Evolutionary conservation across 2,113 vertebrate species (phyloP).

Genomic region (Dasypus novemcinctus): DNA sequence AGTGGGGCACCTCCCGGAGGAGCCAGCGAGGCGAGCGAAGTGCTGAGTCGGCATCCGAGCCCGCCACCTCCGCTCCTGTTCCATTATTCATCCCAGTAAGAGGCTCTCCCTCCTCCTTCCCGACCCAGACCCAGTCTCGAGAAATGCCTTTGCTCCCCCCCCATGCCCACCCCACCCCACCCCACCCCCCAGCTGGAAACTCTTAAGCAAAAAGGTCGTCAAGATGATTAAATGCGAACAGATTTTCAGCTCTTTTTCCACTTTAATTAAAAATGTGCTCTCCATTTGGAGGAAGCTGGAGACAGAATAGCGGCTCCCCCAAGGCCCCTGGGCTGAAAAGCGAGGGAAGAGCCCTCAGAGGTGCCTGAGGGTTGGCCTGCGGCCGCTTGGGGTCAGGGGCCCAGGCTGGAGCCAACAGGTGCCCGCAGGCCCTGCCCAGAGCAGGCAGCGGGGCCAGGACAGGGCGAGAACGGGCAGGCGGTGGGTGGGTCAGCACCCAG

Average conservation of each 20-base stretch:
- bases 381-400: background rate
- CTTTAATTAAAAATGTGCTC: slow-evolving; percentile 80
- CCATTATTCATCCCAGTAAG: slow-evolving; percentile 64
- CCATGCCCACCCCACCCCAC: background rate
- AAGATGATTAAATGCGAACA: slow-evolving; percentile 80
- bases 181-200: slow-evolving; percentile 73
- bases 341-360: background rate
- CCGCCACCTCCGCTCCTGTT: slow-evolving; percentile 34
- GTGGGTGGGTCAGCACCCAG: background rate
- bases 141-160: slow-evolving; percentile 30
- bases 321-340: slow-evolving; percentile 32
- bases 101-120: slow-evolving; percentile 42
- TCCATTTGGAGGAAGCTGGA: slow-evolving; percentile 62
- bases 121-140: slow-evolving; percentile 42
- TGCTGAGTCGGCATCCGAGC: slow-evolving; percentile 67
- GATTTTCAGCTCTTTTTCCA: slow-evolving; percentile 79
- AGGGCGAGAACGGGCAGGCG: background rate
- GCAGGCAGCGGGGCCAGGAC: background rate
- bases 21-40: background rate
- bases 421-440: background rate
- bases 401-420: background rate
- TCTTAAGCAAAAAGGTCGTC: slow-evolving; percentile 81
- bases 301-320: slow-evolving; percentile 3
- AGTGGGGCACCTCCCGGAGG: background rate
- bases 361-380: background rate